These are phyloP conservation scores for Erebia ligea DNA, from an alignment of 2,888 invertebrate genomes.

Conservation along the genomic window DNA sequence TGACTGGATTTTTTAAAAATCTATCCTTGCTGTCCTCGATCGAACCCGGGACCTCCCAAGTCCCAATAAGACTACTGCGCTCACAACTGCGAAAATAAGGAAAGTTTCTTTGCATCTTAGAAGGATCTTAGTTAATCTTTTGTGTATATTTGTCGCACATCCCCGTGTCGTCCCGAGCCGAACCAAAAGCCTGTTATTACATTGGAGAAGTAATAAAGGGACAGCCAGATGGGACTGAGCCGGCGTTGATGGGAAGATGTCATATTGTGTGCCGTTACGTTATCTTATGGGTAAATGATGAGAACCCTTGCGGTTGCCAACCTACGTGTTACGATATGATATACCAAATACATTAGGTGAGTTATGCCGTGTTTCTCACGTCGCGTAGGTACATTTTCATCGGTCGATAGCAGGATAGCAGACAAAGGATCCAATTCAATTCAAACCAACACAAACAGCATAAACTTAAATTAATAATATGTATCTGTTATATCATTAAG, in stretches of 20 bases:
- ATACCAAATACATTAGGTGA: neutral
- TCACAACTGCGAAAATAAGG: too few relatives aligned
- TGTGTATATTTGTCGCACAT: neutral
- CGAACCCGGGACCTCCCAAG: too few relatives aligned
- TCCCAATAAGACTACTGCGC: too few relatives aligned
- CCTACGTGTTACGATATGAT: conserved; percentile 1
- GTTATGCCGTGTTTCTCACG: too few relatives aligned
- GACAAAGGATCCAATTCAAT: too few relatives aligned
- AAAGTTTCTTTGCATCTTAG: neutral
- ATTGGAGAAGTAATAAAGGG: conserved; percentile 31
- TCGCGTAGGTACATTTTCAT: too few relatives aligned
- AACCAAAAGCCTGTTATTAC: conserved; percentile 12
- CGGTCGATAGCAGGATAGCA: too few relatives aligned
- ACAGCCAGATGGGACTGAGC: conserved; percentile 23
- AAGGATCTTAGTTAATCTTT: neutral
- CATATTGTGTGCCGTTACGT: conserved; percentile 27
- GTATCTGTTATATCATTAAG: too few relatives aligned
- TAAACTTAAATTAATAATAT: too few relatives aligned
- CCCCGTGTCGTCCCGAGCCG: neutral
- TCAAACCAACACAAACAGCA: too few relatives aligned
- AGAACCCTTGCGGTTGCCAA: conserved; percentile 19
- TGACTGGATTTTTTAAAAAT: too few relatives aligned
- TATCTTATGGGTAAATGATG: conserved; percentile 37
- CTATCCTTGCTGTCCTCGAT: too few relatives aligned
- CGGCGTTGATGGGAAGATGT: conserved; percentile 30